Evolutionary conservation across 2,797 vertebrate species (phyloP).

Genomic region (Pristis pectinata): DNA sequence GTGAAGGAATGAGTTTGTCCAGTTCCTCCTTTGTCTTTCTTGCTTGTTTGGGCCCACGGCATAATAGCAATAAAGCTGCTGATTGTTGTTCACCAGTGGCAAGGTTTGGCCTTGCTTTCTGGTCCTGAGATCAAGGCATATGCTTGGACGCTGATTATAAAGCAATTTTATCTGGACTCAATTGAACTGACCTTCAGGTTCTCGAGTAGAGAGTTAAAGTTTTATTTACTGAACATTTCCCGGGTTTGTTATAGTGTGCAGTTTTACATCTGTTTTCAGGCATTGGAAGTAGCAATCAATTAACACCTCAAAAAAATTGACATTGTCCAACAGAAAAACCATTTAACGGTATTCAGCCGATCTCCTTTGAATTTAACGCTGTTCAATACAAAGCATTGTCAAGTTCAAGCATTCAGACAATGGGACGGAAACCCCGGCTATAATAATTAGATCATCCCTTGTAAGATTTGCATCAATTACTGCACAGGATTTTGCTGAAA

Average conservation of each 20-base stretch:
- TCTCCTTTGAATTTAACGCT: not conserved
- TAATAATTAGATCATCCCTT: not conserved
- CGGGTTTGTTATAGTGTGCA: not conserved
- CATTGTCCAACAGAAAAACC: not conserved
- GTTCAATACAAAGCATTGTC: not conserved
- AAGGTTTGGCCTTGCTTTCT: not conserved
- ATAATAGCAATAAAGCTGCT: not conserved
- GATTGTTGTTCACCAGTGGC: not conserved
- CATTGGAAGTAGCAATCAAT: not conserved
- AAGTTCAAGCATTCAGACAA: not conserved
- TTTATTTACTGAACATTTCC: not conserved
- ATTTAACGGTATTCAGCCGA: not conserved
- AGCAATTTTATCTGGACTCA: not conserved
- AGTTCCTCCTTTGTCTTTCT: not conserved
- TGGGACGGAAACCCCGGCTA: not conserved
- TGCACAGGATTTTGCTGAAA: not conserved
- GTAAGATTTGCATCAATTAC: not conserved
- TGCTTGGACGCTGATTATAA: not conserved
- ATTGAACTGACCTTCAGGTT: not conserved
- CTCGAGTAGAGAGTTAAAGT: not conserved
- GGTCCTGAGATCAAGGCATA: not conserved
- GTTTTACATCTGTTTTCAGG: not conserved
- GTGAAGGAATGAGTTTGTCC: not conserved
- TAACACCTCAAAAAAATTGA: not conserved
- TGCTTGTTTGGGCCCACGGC: not conserved